These are phyloP conservation scores for Hypomecis atomaria DNA, from an alignment of 2,888 invertebrate species.

Conservation along the genomic window DNA sequence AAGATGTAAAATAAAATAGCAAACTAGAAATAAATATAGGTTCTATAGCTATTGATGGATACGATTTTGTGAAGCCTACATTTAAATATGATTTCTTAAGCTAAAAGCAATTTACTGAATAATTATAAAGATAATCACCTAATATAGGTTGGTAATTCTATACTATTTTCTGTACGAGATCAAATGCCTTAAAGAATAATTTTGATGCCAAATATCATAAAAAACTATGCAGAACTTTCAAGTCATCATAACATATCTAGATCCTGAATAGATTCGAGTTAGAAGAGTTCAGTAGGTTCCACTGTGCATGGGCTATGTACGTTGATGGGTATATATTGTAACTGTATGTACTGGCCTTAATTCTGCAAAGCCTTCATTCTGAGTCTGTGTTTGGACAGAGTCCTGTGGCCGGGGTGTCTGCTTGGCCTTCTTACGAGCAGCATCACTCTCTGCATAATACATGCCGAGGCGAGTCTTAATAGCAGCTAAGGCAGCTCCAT, in stretches of 20 bases:
- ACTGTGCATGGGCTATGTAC: slow-evolving; percentile 27
- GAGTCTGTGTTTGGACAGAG: slow-evolving; percentile 64
- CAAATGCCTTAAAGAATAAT: slow-evolving; percentile 25
- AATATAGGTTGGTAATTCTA: slow-evolving; percentile 7
- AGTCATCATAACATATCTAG: slow-evolving; percentile 1
- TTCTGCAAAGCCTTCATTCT: slow-evolving; percentile 63
- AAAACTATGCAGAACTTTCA: background rate
- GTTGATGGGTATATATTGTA: slow-evolving; percentile 67
- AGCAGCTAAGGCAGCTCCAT: slow-evolving; percentile 79
- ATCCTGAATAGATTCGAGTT: slow-evolving; percentile 36
- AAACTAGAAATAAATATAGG: slow-evolving; percentile 2
- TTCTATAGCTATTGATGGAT: background rate
- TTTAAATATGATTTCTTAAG: background rate
- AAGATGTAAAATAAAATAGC: background rate
- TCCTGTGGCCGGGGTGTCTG: slow-evolving; percentile 65
- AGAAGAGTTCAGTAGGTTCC: slow-evolving; percentile 9
- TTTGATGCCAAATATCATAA: slow-evolving; percentile 22
- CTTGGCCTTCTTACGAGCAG: slow-evolving; percentile 77
- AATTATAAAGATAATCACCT: slow-evolving; percentile 9
- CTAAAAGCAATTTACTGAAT: background rate
- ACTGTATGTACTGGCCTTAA: slow-evolving; percentile 74
- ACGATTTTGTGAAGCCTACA: background rate
- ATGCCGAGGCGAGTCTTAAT: slow-evolving; percentile 82
- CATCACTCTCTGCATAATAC: slow-evolving; percentile 82
- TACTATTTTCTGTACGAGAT: slow-evolving; percentile 29